Evolutionary conservation across 2,113 vertebrate species (phyloP).

Genomic region (Sminthopsis crassicaudata): DNA sequence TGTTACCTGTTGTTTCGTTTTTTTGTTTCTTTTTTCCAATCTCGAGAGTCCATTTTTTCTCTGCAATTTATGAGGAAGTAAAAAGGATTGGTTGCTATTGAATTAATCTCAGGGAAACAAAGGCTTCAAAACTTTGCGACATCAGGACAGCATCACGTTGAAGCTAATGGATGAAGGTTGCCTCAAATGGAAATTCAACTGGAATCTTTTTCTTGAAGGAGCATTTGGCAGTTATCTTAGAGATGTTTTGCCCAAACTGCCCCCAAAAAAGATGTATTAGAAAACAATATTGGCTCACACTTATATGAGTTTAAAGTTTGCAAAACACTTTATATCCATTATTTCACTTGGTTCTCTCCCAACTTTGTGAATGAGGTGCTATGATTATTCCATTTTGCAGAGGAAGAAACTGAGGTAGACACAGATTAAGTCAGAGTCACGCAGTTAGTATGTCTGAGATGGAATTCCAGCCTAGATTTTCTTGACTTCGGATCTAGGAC

Average conservation of each 20-base stretch:
- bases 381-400: neutral
- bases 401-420: neutral
- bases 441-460: neutral
- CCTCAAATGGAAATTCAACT: slow-evolving; percentile 31
- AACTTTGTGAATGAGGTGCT: neutral
- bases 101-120: neutral
- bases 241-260: slow-evolving; percentile 27
- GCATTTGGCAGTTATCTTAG: slow-evolving; percentile 44
- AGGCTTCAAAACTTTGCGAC: neutral
- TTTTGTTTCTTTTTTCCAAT: neutral
- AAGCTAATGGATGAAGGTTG: slow-evolving; percentile 33
- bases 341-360: neutral
- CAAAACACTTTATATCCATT: neutral
- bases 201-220: slow-evolving; percentile 44
- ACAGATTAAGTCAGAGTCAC: neutral
- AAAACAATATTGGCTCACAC: neutral
- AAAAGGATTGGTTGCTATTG: neutral
- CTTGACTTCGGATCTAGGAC: neutral
- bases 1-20: neutral
- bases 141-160: neutral
- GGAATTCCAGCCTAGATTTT: neutral
- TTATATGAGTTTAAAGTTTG: neutral
- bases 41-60: slow-evolving; percentile 1
- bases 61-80: neutral
- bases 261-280: neutral